Conservation (phyloP, 2,797 vertebrate genomes). For the Leucoraja ocellata region DNA sequence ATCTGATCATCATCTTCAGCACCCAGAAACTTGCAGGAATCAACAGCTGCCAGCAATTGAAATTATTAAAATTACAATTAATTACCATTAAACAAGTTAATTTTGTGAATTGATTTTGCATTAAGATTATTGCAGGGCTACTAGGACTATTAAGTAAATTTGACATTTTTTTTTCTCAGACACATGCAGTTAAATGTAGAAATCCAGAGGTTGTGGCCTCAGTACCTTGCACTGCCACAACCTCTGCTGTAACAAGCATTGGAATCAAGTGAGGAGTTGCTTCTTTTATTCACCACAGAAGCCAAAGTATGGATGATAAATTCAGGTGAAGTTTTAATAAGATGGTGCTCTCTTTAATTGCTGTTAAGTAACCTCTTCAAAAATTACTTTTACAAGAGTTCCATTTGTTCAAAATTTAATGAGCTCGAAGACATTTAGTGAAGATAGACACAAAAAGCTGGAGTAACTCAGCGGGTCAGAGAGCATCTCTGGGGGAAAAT, state of each 20-base stretch:
- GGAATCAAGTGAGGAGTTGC: neutral
- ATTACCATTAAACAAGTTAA: neutral
- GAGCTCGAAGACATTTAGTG: too few relatives aligned
- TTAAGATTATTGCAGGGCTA: neutral
- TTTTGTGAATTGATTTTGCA: neutral
- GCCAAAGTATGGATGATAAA: neutral
- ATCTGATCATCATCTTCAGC: neutral
- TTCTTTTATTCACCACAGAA: neutral
- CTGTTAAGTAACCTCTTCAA: neutral
- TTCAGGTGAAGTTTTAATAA: neutral
- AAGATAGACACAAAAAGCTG: too few relatives aligned
- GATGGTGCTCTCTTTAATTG: neutral
- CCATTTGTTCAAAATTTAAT: neutral
- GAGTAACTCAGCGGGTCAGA: too few relatives aligned
- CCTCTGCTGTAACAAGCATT: neutral
- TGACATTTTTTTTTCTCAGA: neutral
- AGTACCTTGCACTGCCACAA: neutral
- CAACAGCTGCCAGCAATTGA: neutral
- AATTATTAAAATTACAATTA: neutral
- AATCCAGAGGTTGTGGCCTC: neutral
- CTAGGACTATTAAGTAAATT: neutral
- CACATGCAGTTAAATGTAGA: neutral
- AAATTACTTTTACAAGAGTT: neutral
- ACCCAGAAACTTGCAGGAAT: neutral
- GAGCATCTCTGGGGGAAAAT: too few relatives aligned